Evolutionary conservation across 1,140 invertebrate genomes (phyloP).

Genomic region (Heliconius congener): DNA sequence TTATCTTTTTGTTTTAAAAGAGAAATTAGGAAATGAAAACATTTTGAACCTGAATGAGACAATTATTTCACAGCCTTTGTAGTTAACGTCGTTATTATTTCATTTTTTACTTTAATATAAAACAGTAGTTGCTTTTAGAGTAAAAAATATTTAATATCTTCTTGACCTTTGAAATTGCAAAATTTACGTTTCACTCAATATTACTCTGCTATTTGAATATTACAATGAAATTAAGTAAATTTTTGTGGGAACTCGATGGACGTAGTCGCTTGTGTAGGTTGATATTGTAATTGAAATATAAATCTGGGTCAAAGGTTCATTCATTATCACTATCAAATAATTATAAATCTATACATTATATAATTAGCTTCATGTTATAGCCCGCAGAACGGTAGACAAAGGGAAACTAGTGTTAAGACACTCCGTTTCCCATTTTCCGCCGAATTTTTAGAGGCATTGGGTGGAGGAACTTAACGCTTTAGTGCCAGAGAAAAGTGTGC

Average conservation of each 20-base stretch:
- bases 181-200: neutral
- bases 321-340: no score
- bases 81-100: neutral
- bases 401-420: no score
- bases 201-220: neutral
- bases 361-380: no score
- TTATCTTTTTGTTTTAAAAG: neutral
- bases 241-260: neutral
- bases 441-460: no score
- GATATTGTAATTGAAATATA: no score
- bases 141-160: no score
- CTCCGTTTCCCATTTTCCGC: no score
- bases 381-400: no score
- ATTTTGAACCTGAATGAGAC: neutral
- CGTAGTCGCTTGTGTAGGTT: neutral
- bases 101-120: neutral
- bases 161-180: neutral
- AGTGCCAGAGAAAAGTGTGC: no score
- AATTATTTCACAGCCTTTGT: neutral
- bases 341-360: no score
- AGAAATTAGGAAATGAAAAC: neutral
- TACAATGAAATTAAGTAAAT: neutral
- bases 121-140: neutral
- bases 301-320: no score
- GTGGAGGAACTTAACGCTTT: no score